Evolutionary conservation across 2,888 invertebrate genomes (phyloP).

Genomic region (Congeria kusceri): DNA sequence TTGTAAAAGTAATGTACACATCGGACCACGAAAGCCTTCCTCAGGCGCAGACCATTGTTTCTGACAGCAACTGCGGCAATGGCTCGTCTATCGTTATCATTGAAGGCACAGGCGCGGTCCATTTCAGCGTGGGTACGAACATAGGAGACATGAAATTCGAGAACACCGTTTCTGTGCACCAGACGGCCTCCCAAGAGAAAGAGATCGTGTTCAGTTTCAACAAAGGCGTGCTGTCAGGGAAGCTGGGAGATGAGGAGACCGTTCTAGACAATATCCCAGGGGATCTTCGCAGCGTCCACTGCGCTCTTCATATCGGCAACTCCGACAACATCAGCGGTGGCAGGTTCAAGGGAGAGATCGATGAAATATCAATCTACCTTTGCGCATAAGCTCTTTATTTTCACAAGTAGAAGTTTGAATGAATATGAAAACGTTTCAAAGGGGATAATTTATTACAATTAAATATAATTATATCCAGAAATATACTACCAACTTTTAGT

Average conservation of each 20-base stretch:
- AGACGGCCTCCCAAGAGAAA: conserved; percentile 18
- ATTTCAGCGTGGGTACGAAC: conserved; percentile 62
- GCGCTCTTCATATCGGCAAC: conserved; percentile 74
- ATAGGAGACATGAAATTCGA: conserved; percentile 29
- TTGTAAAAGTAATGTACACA: conserved; percentile 70
- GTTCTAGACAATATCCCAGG: conserved; percentile 14
- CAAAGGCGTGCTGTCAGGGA: conserved; percentile 29
- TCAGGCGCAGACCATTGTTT: conserved; percentile 67
- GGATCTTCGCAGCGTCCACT: conserved; percentile 62
- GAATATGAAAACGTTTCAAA: too few species aligned
- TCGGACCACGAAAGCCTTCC: conserved; percentile 19
- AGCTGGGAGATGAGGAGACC: conserved; percentile 49
- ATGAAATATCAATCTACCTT: conserved; percentile 60
- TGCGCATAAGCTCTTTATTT: conserved; percentile 12
- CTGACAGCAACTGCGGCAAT: conserved; percentile 75
- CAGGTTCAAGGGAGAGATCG: conserved; percentile 73
- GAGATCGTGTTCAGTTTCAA: conserved; percentile 38
- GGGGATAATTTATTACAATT: too few species aligned
- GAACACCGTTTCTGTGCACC: conserved; percentile 18
- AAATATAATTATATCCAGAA: too few species aligned
- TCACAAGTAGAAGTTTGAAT: too few species aligned
- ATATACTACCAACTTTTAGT: too few species aligned
- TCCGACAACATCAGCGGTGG: conserved; percentile 43
- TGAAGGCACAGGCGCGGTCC: conserved; percentile 52
- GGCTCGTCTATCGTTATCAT: conserved; percentile 71